These are phyloP conservation scores for Xylocopa sonorina DNA, from an alignment of 1,140 invertebrate genomes.

Conservation along the genomic window DNA sequence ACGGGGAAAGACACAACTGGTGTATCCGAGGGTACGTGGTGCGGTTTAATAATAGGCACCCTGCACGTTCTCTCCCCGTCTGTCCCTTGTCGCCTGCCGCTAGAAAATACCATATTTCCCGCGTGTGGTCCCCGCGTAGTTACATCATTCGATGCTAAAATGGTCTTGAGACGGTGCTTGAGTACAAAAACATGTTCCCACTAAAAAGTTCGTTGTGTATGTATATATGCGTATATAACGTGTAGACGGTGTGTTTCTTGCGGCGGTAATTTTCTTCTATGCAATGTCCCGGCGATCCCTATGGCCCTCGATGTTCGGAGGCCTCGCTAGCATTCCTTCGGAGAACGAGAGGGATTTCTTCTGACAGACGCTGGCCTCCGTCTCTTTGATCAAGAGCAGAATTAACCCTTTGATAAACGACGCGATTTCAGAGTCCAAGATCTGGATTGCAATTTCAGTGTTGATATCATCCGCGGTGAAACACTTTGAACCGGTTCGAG, in stretches of 20 bases:
- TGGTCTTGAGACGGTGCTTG: constrained; percentile 65
- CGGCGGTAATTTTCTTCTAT: background rate
- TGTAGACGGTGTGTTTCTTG: no score
- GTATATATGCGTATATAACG: no score
- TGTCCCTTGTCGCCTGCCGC: constrained; percentile 31
- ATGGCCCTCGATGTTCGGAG: background rate
- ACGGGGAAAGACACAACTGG: constrained; percentile 16
- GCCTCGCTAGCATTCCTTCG: background rate
- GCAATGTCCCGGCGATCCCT: background rate
- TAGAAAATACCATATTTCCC: constrained; percentile 65
- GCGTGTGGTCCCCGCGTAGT: constrained; percentile 64
- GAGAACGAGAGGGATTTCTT: background rate
- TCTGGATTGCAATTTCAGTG: no score
- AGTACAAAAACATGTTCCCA: constrained; percentile 66
- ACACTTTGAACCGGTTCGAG: no score
- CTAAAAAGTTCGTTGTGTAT: constrained; percentile 64
- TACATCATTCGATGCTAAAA: constrained; percentile 70
- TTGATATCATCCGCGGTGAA: no score
- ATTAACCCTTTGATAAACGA: no score
- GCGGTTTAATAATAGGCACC: constrained; percentile 67
- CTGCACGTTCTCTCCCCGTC: constrained; percentile 50
- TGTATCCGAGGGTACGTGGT: background rate
- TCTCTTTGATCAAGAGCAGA: background rate
- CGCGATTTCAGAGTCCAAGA: no score
- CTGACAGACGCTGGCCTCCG: background rate